A percentile compares a stretch with the other conserved stretches of the same genome.
Evolutionary conservation across 2,888 invertebrate genomes (phyloP).

Genomic region (Barypeithes pellucidus): DNA sequence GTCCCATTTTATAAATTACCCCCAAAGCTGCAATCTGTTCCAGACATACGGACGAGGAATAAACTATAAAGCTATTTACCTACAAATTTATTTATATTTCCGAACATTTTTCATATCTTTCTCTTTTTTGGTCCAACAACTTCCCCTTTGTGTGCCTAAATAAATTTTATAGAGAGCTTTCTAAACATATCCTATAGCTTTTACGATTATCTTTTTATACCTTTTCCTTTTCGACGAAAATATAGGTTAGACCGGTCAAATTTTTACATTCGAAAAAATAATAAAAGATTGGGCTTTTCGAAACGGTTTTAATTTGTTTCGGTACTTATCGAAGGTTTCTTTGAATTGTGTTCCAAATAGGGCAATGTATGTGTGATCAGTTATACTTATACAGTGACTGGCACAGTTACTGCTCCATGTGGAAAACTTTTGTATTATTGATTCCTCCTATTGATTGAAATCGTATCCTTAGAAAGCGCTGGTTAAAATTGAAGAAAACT

Average conservation of each 20-base stretch:
- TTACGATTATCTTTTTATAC: slow-evolving; percentile 29
- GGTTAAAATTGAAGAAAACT: too few species aligned
- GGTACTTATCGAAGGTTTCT: not conserved
- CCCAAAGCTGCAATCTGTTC: slow-evolving; percentile 31
- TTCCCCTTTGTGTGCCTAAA: slow-evolving; percentile 34
- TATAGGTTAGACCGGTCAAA: slow-evolving; percentile 37
- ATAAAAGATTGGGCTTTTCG: not conserved
- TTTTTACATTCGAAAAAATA: slow-evolving; percentile 1
- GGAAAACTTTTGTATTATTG: too few species aligned
- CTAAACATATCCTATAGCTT: slow-evolving; percentile 27
- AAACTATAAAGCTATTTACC: slow-evolving; percentile 45
- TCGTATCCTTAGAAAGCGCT: too few species aligned
- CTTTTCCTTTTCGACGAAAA: slow-evolving; percentile 26
- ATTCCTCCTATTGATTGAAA: too few species aligned
- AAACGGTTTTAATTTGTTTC: slow-evolving; percentile 1
- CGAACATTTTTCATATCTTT: slow-evolving; percentile 39
- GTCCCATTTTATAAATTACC: slow-evolving; percentile 27
- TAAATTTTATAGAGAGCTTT: slow-evolving; percentile 38
- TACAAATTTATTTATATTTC: slow-evolving; percentile 49
- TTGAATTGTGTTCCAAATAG: too few species aligned
- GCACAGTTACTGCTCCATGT: too few species aligned
- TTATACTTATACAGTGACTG: too few species aligned
- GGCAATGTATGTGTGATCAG: too few species aligned
- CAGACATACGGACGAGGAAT: slow-evolving; percentile 29
- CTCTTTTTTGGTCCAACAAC: slow-evolving; percentile 36